Base-by-base conservation (phyloP, 2,113 vertebrate genomes). In the Colossoma macropomum region DNA sequence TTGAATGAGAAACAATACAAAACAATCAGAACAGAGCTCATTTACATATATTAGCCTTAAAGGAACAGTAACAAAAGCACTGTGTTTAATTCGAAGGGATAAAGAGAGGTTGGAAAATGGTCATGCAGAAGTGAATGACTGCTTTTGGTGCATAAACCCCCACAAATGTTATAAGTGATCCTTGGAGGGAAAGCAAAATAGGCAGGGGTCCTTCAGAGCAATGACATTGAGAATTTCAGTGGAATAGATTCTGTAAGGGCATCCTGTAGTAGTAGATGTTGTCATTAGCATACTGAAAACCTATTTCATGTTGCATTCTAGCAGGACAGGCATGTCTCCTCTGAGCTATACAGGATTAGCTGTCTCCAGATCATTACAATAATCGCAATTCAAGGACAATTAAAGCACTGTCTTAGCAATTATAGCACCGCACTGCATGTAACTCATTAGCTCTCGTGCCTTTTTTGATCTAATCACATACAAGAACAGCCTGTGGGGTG, bases 371-470 rank as follows among this genome's bases (percentile, higher is more conserved):
- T 75, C 54, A 75, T 65, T 84, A 63, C 38, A 65, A 68, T 63
- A 38, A n/a, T 48, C 63, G 19, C 59, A 77, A 81, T 81, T 81
- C 73, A 84, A 71, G 41, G 73, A 84, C 81, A 79, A 86, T 84
- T 86, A 84, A 77, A 77, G 25, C 52, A 28, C 25, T n/a, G 74
- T 32, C 75, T 45, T 45, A 76, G 23, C 52, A 19, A 25, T 83
- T 77, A 77, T 60, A 50, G 52, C 25, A 21, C 63, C 56, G 28
- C 63, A 60, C 23, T 21, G 54, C 34, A 34, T 16, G 59, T 50
- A 34, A 38, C 75, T 77, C 41, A 59, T 77, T 76, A 75, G 41
- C n/a, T 23, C 34, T 60, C n/a, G 21, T 32, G 7, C 13, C 27
- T 32, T 32, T 12, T 60, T 74, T 69, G 23, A 50, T 71, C 74